Base-by-base conservation (phyloP, 2,797 vertebrate species). In the Lagorchestes hirsutus region DNA sequence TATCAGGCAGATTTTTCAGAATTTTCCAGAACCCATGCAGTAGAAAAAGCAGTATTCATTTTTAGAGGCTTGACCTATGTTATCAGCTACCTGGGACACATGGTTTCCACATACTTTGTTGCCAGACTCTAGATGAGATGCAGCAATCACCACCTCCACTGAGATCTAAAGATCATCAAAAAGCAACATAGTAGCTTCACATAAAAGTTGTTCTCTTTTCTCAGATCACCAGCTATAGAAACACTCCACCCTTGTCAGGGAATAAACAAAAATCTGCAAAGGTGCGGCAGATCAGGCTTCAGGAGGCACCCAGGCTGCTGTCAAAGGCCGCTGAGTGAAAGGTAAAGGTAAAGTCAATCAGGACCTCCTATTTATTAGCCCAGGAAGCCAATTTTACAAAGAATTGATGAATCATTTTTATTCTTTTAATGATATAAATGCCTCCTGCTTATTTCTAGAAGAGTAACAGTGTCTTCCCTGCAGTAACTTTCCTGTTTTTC, bases 1-100 rank as follows among this genome's bases (percentile, higher is more conserved):
- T 74, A 95, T 94, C 67, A 94, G 94, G 92, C 94, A 97, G 93
- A 95, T 91, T 93, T 97, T 94, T 93, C 94, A 94, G 93, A 67
- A 93, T 34, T 95, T 96, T 94, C 92, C 94, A 97, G 95, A 95
- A 56, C 95, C 92, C 56, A 95, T 22, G 55, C 91, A 92, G n/a
- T 59, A 34, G 50, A 91, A 46, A 93, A 54, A 59, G 92, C 14
- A 90, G 55, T n/a, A 0, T 22, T 90, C 87, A 91, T 93, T 92
- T 93, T 92, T 97, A 90, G 90, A 90, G 59, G 54, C 52, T 91
- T 95, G 91, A 91, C 94, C 94, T 93, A 93, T 54, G 94, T 54
- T 5, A 92, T 62, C 46, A 93, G 90, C 90, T 82, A 74, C 94
- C 55, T 52, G 34, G 34, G 18, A 55, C 62, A 54, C 18, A 94